Evolutionary conservation across 2,113 vertebrate genomes (phyloP), one percentile per base, ranked within the genome.

Genomic region (Hydropotes inermis): DNA sequence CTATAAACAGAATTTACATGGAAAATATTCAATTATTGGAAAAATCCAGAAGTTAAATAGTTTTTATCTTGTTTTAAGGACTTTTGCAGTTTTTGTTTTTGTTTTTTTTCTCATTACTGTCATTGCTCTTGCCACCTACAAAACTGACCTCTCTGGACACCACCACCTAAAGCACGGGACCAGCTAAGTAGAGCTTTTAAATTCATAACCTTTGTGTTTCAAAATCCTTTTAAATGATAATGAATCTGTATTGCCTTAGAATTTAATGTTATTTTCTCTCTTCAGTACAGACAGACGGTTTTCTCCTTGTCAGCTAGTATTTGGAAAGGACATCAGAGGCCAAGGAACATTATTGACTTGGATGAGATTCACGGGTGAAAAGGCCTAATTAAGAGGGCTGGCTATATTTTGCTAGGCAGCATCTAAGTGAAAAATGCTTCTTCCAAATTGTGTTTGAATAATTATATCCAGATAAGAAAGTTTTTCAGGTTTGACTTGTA

Each of bases 161-260:
- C 16, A 87, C 84, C 91, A 94, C 47, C 94, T 93, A 74, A 87
- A 95, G 79, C 33, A 87, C n/a, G 60, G 61, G 14, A 82, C 45
- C 60, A 95, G 74, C 89, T 95, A 98, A 98, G 89, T 90, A 96
- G 93, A 98, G 93, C 95, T 97, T 97, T 98, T 97, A 98, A 97
- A 97, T 94, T 97, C 78, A 89, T 93, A 98, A 98, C 97, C 95
- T 98, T 83, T 90, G 54, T 87, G 89, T 94, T 98, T 98, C 30
- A 90, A 98, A 98, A 97, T 97, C 96, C 79, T 98, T 98, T 98
- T 96, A 98, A 96, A 96, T 97, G 95, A 83, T 97, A 97, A 98
- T 98, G 95, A 97, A 89, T 39, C 61, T 33, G 27, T 43, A 85
- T 47, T 97, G 89, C 70, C 74, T 52, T 96, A 89, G 93, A 94